Conservation (phyloP, 1,140 invertebrate genomes). For the Bombyx mori region ASM3026992v2 NC_085125.1:11337001-11337500, state of each 20-base stretch:
- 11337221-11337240: conserved; percentile 61
- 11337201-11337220: conserved; percentile 1
- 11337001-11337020: too few relatives aligned
- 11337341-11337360: conserved; percentile 81
- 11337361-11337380: conserved; percentile 85
- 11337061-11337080: too few relatives aligned
- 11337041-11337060: too few relatives aligned
- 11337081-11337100: too few relatives aligned
- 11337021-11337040: too few relatives aligned
- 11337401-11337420: conserved; percentile 66
- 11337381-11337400: conserved; percentile 79
- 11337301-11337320: conserved; percentile 87
- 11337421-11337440: conserved; percentile 10
- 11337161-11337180: too few relatives aligned
- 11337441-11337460: neutral
- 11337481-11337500: too few relatives aligned
- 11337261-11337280: conserved; percentile 74
- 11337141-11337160: too few relatives aligned
- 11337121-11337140: too few relatives aligned
- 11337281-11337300: conserved; percentile 93
- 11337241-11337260: conserved; percentile 71
- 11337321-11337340: conserved; percentile 73
- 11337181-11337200: too few relatives aligned
- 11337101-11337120: too few relatives aligned
- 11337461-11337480: neutral